Evolutionary conservation across 2,113 vertebrate genomes (phyloP).

Genomic region (Potamarius usumacintae): DNA sequence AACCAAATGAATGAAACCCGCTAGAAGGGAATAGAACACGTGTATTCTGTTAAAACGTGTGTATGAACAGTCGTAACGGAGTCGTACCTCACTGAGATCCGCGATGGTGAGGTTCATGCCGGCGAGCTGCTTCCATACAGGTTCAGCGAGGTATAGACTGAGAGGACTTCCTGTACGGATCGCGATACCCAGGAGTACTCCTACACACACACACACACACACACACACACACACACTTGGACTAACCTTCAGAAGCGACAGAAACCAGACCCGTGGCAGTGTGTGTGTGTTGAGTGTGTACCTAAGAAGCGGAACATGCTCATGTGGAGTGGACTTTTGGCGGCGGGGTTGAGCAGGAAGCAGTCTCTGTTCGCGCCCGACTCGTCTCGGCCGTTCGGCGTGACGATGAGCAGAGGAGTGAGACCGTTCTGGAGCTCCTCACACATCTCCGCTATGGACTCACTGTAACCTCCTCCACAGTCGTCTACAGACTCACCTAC

Average conservation of each 20-base stretch:
- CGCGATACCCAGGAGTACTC: constrained; percentile 93
- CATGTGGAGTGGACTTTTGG: constrained; percentile 89
- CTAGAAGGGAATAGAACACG: no score
- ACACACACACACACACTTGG: not conserved
- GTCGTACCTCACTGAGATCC: constrained; percentile 93
- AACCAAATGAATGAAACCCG: no score
- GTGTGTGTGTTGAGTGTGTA: constrained; percentile 58
- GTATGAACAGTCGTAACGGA: not conserved
- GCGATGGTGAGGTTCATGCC: constrained; percentile 99
- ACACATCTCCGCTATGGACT: constrained; percentile 98
- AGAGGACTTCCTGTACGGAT: constrained; percentile 97
- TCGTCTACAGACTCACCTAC: constrained; percentile 97
- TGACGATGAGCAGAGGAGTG: constrained; percentile 94
- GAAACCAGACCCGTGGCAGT: not conserved
- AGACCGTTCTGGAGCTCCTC: constrained; percentile 98
- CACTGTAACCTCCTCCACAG: constrained; percentile 96
- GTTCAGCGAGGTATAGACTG: constrained; percentile 94
- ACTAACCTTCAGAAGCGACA: not conserved
- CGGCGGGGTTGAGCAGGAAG: constrained; percentile 91
- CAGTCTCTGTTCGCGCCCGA: constrained; percentile 97
- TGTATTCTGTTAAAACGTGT: no score
- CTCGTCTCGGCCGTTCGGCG: constrained; percentile 95
- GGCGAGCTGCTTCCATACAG: constrained; percentile 98
- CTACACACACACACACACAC: constrained; percentile 67
- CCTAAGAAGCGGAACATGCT: constrained; percentile 98